phyloP scores from a whole-genome alignment of 2,888 invertebrate species.

The Mycalesis mineus region DNA sequence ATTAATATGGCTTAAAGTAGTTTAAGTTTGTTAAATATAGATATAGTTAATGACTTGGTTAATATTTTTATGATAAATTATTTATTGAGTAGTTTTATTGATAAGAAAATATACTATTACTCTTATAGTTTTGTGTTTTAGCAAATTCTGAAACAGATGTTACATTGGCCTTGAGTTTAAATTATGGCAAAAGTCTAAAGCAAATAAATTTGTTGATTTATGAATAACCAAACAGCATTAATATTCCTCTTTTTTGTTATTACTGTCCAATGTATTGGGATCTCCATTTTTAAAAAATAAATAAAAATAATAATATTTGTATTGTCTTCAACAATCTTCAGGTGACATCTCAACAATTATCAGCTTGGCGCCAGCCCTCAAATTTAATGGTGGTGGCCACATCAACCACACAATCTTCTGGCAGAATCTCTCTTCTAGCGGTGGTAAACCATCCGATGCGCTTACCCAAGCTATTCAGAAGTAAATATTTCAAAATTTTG shows the following conservation, averaged over 20 bases:
- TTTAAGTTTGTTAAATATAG: background rate
- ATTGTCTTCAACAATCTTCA: constrained; percentile 46
- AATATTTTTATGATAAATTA: background rate
- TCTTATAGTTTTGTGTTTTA: too few species aligned
- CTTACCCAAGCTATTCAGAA: constrained; percentile 79
- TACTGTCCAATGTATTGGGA: too few species aligned
- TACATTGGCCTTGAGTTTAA: too few species aligned
- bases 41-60: background rate
- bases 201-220: too few species aligned
- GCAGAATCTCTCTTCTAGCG: constrained; percentile 92
- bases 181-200: too few species aligned
- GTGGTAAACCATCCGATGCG: constrained; percentile 81
- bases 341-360: constrained; percentile 88
- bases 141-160: too few species aligned
- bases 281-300: too few species aligned
- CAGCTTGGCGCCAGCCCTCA: constrained; percentile 89
- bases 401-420: constrained; percentile 99
- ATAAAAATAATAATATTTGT: background rate
- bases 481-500: constrained; percentile 47
- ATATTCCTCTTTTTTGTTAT: too few species aligned
- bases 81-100: too few species aligned
- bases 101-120: too few species aligned
- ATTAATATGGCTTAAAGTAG: constrained; percentile 7
- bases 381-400: constrained; percentile 99
- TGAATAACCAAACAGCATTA: too few species aligned